Percentiles rank a stretch among this genome's conserved stretches.
phyloP scores from a whole-genome alignment of 2,888 invertebrate species.

The Tanypteryx hageni region DNA sequence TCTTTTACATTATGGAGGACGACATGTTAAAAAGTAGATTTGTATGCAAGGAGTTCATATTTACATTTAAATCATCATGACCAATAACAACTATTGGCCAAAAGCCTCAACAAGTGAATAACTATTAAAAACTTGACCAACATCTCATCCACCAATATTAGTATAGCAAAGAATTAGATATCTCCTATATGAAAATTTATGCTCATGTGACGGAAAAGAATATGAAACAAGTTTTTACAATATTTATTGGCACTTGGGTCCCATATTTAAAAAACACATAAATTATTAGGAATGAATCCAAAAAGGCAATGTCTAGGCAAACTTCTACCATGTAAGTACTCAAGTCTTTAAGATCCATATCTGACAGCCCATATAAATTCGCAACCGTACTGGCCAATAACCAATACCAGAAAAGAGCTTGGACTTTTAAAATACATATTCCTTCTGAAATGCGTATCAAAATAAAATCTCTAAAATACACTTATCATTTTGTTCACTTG shows the following conservation, averaged over 20 bases:
- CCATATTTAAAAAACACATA: slow-evolving; percentile 60
- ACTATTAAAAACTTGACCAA: slow-evolving; percentile 22
- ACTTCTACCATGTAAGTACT: slow-evolving; percentile 49
- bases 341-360: slow-evolving; percentile 56
- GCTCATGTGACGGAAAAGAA: slow-evolving; percentile 42
- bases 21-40: slow-evolving; percentile 34
- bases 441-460: slow-evolving; percentile 58
- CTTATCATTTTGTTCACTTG: slow-evolving; percentile 55
- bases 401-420: slow-evolving; percentile 30
- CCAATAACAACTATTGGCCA: slow-evolving; percentile 41
- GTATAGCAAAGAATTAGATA: not conserved
- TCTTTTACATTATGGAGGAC: slow-evolving; percentile 50
- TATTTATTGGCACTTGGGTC: slow-evolving; percentile 62
- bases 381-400: slow-evolving; percentile 25
- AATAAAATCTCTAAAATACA: slow-evolving; percentile 63
- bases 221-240: slow-evolving; percentile 20
- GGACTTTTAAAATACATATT: slow-evolving; percentile 60
- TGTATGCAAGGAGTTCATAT: slow-evolving; percentile 48
- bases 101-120: slow-evolving; percentile 48
- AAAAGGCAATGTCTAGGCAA: slow-evolving; percentile 62
- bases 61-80: slow-evolving; percentile 45
- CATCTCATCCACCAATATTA: slow-evolving; percentile 34
- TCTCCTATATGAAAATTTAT: slow-evolving; percentile 44
- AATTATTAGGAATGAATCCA: slow-evolving; percentile 63
- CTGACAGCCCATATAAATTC: not conserved